Evolutionary conservation across 2,797 vertebrate species (phyloP).

Genomic region (Anniella stebbinsi): DNA sequence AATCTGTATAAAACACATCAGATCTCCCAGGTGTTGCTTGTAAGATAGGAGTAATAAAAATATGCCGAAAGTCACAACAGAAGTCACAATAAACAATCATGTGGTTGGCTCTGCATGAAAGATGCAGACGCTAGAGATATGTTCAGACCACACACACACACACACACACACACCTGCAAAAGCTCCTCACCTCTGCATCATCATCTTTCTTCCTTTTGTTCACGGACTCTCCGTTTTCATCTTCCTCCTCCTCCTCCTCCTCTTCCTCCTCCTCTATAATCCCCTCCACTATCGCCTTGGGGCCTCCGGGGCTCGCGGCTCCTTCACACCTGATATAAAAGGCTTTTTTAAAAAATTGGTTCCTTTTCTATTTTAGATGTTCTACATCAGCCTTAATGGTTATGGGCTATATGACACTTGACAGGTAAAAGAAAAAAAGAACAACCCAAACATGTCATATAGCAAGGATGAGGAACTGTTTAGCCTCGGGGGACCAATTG

Average conservation of each 20-base stretch:
- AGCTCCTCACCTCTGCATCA: slow-evolving; percentile 87
- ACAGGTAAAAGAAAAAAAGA: not conserved
- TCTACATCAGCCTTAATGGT: not conserved
- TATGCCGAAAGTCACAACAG: too few relatives aligned
- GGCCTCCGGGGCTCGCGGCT: slow-evolving; percentile 85
- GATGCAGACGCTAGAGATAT: too few relatives aligned
- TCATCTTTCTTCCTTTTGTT: slow-evolving; percentile 96
- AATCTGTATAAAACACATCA: too few relatives aligned
- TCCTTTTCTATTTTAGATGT: not conserved
- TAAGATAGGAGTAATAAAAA: too few relatives aligned
- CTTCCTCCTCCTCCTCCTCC: slow-evolving; percentile 80
- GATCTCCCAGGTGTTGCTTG: too few relatives aligned
- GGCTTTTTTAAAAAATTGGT: not conserved
- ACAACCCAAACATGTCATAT: too few relatives aligned
- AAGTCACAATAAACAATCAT: too few relatives aligned
- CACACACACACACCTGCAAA: not conserved
- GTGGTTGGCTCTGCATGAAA: too few relatives aligned
- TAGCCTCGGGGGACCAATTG: too few relatives aligned
- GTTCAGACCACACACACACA: too few relatives aligned
- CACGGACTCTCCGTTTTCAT: slow-evolving; percentile 87
- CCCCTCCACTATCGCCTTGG: slow-evolving; percentile 91
- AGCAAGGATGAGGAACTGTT: not conserved
- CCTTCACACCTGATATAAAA: slow-evolving; percentile 87
- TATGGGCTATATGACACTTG: too few relatives aligned
- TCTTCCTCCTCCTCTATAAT: slow-evolving; percentile 95